phyloP scores from a whole-genome alignment of 2,888 invertebrate species.

The Lottia scabra region DNA sequence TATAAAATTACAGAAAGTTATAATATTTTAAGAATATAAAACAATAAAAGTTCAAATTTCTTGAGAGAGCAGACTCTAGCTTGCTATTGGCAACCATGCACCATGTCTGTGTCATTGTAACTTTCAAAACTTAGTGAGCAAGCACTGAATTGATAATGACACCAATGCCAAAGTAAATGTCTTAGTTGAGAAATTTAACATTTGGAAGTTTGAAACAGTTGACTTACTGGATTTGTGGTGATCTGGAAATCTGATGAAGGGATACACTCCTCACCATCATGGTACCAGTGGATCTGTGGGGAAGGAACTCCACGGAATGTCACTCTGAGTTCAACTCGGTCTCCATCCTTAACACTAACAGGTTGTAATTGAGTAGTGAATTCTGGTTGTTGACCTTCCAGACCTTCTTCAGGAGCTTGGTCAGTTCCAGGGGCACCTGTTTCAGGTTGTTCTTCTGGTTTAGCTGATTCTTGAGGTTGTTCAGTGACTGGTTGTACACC shows the following conservation, averaged over 20 bases:
- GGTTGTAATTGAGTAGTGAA: constrained; percentile 82
- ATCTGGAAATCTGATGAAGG: constrained; percentile 68
- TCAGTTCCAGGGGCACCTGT: constrained; percentile 29
- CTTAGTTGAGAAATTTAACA: no score
- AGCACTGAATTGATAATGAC: no score
- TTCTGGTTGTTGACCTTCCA: constrained; percentile 85
- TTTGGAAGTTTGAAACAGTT: neutral
- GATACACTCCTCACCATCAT: constrained; percentile 69
- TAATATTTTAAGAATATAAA: no score
- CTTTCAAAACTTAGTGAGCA: no score
- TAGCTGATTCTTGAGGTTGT: constrained; percentile 31
- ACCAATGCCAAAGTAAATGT: no score
- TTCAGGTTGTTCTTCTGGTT: constrained; percentile 26
- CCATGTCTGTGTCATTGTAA: no score
- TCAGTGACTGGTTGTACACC: constrained; percentile 25
- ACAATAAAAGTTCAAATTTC: no score
- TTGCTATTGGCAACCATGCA: no score
- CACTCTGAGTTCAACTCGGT: constrained; percentile 72
- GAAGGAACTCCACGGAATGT: constrained; percentile 56
- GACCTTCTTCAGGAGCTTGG: constrained; percentile 44
- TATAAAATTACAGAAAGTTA: no score
- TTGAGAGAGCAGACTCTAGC: no score
- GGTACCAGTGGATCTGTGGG: constrained; percentile 68
- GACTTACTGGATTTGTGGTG: constrained; percentile 68
- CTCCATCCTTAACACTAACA: constrained; percentile 89